Conservation (phyloP, 2,888 invertebrate species). For the Acutogordius australiensis region DNA sequence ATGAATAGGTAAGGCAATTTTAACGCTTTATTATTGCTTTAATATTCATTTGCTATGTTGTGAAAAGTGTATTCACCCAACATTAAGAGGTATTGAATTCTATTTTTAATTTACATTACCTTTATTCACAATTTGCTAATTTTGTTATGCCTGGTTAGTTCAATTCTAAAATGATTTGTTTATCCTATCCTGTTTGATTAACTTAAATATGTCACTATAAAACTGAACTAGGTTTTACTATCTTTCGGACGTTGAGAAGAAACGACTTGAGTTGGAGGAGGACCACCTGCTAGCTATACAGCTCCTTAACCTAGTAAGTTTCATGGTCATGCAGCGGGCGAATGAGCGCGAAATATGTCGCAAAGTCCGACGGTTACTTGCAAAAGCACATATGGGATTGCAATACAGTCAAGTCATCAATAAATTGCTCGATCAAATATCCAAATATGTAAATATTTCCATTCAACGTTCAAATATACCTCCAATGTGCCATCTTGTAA, state of each 20-base stretch:
- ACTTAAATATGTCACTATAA: conserved; percentile 64
- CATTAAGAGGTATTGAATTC: no score
- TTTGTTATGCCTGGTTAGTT: no score
- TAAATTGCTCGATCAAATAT: conserved; percentile 67
- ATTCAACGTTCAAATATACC: no score
- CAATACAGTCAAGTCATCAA: conserved; percentile 91
- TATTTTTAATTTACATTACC: no score
- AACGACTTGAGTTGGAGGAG: conserved; percentile 84
- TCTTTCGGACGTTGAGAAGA: conserved; percentile 27
- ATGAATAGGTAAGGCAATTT: conserved; percentile 60
- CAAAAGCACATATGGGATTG: conserved; percentile 89
- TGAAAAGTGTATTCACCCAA: no score
- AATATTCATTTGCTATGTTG: no score
- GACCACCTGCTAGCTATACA: conserved; percentile 74
- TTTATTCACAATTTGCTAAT: no score
- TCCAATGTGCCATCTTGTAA: no score
- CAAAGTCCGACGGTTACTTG: conserved; percentile 61
- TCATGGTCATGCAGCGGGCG: conserved; percentile 35
- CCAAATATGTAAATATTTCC: no score
- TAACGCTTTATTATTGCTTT: no score
- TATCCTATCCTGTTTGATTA: conserved; percentile 39
- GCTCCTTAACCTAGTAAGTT: conserved; percentile 76
- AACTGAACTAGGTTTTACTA: no score
- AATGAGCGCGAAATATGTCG: conserved; percentile 34
- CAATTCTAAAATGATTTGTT: no score